Base-by-base conservation (phyloP, 2,888 invertebrate species). In the Bembecia ichneumoniformis region DNA sequence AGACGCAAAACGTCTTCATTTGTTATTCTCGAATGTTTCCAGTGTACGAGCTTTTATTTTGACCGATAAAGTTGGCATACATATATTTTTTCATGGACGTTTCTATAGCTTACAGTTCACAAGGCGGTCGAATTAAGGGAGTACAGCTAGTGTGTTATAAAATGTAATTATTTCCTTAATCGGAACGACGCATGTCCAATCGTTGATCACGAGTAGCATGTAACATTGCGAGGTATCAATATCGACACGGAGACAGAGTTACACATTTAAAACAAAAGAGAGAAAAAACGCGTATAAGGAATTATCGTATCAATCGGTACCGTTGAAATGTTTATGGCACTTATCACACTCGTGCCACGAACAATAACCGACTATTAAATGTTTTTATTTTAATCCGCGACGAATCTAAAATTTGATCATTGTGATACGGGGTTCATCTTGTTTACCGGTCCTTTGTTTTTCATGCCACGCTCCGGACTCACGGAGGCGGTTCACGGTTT, bases 341-440 rank as follows among this genome's bases (percentile, higher is more conserved):
- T 48, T 40, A 49, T 48, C 51, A 50, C 55, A 72, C 78, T 68
- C 78, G 78, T 78, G 77, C 77, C 75, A 63, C 63, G 66, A 69
- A 69, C 66, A 69, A 69, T 66, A 76, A 73, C 72, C 75, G 71
- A 77, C 76, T 82, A 81, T 81, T 80, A 82, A 84, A 82, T 80
- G 86, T 82, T 87, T 81, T 82, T 81, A 82, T 86, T 86, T 87
- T 82, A 87, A 86, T 77, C 82, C 79, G 84, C 71, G 66, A 64
- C 86, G 74, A 86, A 87, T 86, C 60, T 74, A 56, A 80, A 84
- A 87, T 86, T 86, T 77, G 80, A 83, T 81, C 81, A 80, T 82
- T 80, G 77, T 82, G 80, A 79, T 77, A 71, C 73, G 70, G 73
- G 28, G 65, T 66, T 71, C 74, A 71, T 77, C 72, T 75, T 75